Evolutionary conservation across 1,140 invertebrate species (phyloP).

Genomic region (Atta cephalotes): DNA sequence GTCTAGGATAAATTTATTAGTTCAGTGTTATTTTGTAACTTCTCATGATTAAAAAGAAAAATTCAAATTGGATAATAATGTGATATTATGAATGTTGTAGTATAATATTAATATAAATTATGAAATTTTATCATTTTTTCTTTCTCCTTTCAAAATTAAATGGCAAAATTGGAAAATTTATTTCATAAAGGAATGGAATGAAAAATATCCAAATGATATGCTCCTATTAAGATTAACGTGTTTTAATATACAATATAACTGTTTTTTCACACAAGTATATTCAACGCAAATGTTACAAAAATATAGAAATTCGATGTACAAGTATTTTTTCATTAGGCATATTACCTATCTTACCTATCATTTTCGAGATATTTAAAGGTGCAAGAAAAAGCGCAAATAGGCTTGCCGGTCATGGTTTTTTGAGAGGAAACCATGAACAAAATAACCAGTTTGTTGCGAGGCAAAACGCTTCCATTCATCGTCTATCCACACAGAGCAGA

Average conservation of each 20-base stretch:
- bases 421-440: conserved; percentile 27
- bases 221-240: neutral
- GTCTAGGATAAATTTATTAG: too few relatives aligned
- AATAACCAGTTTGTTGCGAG: conserved; percentile 29
- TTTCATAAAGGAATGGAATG: neutral
- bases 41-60: too few relatives aligned
- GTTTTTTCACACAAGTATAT: conserved; percentile 10
- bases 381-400: conserved; percentile 15
- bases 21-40: too few relatives aligned
- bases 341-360: neutral
- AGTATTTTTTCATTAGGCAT: neutral
- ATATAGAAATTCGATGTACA: neutral
- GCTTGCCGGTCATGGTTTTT: conserved; percentile 14
- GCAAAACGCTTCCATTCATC: conserved; percentile 14
- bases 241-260: conserved; percentile 14
- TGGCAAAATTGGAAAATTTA: neutral
- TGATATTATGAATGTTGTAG: too few relatives aligned
- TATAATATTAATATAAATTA: conserved; percentile 13
- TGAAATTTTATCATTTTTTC: neutral
- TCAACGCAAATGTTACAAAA: neutral
- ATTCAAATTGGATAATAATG: too few relatives aligned
- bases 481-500: neutral
- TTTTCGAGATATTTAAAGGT: neutral
- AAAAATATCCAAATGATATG: neutral
- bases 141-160: conserved; percentile 11